Conservation (phyloP, 2,797 vertebrate genomes). For the Nyctibius grandis region DNA sequence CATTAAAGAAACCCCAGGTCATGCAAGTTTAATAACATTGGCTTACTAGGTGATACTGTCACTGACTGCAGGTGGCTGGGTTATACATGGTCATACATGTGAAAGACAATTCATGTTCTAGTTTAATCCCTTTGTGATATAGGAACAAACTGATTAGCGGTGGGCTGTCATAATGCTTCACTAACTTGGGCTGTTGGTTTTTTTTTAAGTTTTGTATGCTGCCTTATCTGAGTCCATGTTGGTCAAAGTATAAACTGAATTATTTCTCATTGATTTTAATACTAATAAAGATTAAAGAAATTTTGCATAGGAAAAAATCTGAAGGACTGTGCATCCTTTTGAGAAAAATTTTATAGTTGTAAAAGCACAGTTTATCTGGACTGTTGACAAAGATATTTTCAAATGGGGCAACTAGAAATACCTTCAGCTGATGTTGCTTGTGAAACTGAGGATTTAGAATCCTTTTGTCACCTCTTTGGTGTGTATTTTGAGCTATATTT, state of each 20-base stretch:
- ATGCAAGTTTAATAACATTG: background rate
- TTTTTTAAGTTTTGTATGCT: background rate
- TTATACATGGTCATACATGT: background rate
- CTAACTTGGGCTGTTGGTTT: background rate
- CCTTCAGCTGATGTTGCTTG: background rate
- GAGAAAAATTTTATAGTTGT: background rate
- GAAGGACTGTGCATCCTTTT: background rate
- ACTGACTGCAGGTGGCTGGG: background rate
- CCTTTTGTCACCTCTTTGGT: background rate
- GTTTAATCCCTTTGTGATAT: background rate
- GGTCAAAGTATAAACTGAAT: background rate
- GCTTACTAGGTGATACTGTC: background rate
- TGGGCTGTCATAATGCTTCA: background rate
- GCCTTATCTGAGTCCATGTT: background rate
- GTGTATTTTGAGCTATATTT: background rate
- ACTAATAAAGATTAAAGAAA: background rate
- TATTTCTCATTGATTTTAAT: background rate
- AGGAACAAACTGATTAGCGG: background rate
- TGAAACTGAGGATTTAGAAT: background rate
- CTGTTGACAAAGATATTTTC: background rate
- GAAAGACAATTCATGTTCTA: background rate
- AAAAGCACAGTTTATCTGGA: background rate
- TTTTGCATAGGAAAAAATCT: background rate
- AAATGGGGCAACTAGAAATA: background rate
- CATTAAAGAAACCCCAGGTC: background rate